Percentiles rank a stretch among this genome's conserved stretches.
phyloP scores from a whole-genome alignment of 2,797 vertebrate species.

The Ciconia nigra region DNA sequence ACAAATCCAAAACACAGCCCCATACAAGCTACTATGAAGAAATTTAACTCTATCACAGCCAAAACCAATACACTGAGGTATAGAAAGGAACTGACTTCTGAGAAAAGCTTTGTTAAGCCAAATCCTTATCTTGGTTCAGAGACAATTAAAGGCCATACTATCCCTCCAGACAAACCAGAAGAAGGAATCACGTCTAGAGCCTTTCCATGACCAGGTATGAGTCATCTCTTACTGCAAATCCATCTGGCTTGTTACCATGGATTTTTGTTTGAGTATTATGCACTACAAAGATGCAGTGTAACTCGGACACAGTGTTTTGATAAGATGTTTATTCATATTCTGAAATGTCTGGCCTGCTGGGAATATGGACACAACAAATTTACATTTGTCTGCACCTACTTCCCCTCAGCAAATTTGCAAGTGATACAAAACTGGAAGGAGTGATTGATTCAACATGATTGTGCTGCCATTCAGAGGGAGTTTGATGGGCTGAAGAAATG shows the following conservation, averaged over 20 bases:
- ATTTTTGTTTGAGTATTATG: neutral
- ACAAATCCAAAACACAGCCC: neutral
- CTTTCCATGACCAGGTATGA: rapidly evolving
- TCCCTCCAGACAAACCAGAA: neutral
- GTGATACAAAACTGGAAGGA: neutral
- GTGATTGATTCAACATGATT: neutral
- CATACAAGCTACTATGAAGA: neutral
- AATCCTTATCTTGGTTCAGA: neutral
- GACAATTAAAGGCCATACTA: neutral
- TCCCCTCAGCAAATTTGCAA: neutral
- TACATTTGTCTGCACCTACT: neutral
- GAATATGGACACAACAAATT: neutral
- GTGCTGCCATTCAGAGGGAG: neutral
- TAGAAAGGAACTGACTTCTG: neutral
- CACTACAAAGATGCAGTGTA: neutral
- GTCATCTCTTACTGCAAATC: neutral
- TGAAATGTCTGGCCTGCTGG: neutral
- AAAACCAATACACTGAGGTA: rapidly evolving
- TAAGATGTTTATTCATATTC: neutral
- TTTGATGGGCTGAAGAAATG: neutral
- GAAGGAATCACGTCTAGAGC: neutral
- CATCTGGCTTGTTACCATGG: neutral
- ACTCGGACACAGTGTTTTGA: neutral
- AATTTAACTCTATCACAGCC: neutral
- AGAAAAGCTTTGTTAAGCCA: neutral